phyloP scores from a whole-genome alignment of 1,140 invertebrate species.

The Hydropsyche tenuis region DNA sequence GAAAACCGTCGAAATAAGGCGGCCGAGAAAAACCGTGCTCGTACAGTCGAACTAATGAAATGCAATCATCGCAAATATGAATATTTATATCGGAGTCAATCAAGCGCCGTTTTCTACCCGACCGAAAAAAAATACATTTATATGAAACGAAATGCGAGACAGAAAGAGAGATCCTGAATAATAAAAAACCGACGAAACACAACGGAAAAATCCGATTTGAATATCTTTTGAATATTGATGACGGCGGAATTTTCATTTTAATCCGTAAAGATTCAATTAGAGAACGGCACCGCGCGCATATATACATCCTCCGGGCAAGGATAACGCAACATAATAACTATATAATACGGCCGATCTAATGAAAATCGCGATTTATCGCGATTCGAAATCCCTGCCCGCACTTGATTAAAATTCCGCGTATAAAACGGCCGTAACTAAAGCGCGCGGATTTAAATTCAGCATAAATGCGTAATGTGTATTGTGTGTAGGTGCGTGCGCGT shows the following conservation, averaged over 20 bases:
- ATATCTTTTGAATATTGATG: conserved; percentile 48
- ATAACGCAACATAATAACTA: background rate
- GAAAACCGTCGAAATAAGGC: conserved; percentile 4
- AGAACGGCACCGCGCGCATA: background rate
- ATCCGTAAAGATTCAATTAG: conserved; percentile 30
- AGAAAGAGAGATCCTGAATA: background rate
- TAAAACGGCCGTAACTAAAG: conserved; percentile 7
- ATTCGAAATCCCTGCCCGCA: background rate
- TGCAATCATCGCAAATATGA: conserved; percentile 45
- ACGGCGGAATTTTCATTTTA: conserved; percentile 33
- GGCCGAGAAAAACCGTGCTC: background rate
- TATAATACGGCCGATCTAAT: conserved; percentile 17
- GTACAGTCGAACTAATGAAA: conserved; percentile 46
- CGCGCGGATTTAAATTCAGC: background rate
- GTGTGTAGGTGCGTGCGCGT: no score
- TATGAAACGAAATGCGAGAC: no score
- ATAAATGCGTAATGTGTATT: no score
- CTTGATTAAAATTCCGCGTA: conserved; percentile 31
- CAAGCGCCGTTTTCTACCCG: background rate
- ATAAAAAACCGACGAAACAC: background rate
- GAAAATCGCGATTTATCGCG: conserved; percentile 27
- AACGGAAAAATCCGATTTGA: conserved; percentile 42
- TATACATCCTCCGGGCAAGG: no score
- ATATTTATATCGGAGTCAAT: conserved; percentile 43
- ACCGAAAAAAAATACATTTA: background rate